These are phyloP conservation scores for Nixonia krombeini DNA, from an alignment of 1,140 invertebrate species.

Conservation along the genomic window DNA sequence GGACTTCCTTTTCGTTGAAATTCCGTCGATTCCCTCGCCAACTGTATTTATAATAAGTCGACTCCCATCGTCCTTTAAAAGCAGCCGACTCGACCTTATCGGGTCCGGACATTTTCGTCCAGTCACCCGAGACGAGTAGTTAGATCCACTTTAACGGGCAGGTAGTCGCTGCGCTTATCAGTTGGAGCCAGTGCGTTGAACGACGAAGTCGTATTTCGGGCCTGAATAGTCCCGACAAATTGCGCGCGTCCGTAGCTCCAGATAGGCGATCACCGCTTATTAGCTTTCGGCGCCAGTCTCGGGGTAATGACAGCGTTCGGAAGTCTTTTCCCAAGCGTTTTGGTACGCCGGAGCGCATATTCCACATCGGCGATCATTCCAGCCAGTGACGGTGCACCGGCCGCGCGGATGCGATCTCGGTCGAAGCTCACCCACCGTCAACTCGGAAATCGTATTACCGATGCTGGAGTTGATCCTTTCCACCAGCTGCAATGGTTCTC, in stretches of 20 bases:
- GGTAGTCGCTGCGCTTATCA: constrained; percentile 12
- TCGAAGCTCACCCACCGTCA: too few relatives aligned
- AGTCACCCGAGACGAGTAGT: constrained; percentile 6
- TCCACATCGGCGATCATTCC: too few relatives aligned
- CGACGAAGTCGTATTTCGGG: constrained; percentile 17
- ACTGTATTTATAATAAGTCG: constrained; percentile 22
- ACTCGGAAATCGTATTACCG: too few relatives aligned
- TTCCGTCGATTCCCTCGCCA: constrained; percentile 14
- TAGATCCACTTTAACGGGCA: constrained; percentile 22
- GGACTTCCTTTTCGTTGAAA: too few relatives aligned
- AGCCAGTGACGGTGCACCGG: too few relatives aligned
- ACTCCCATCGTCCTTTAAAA: constrained; percentile 19
- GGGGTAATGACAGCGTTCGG: constrained; percentile 37
- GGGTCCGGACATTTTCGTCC: constrained; percentile 11
- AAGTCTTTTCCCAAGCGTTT: constrained; percentile 28
- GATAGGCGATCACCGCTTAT: constrained; percentile 43
- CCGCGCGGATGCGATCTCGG: too few relatives aligned
- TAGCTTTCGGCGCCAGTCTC: constrained; percentile 44
- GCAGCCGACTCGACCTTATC: constrained; percentile 26
- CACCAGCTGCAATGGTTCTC: too few relatives aligned
- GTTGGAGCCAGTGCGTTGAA: constrained; percentile 13
- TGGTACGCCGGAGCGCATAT: too few relatives aligned
- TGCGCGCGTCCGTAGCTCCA: constrained; percentile 30
- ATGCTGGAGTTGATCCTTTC: too few relatives aligned
- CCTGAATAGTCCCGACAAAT: constrained; percentile 49